Base-by-base conservation (phyloP, 2,113 vertebrate genomes). In the Progne subis region DNA sequence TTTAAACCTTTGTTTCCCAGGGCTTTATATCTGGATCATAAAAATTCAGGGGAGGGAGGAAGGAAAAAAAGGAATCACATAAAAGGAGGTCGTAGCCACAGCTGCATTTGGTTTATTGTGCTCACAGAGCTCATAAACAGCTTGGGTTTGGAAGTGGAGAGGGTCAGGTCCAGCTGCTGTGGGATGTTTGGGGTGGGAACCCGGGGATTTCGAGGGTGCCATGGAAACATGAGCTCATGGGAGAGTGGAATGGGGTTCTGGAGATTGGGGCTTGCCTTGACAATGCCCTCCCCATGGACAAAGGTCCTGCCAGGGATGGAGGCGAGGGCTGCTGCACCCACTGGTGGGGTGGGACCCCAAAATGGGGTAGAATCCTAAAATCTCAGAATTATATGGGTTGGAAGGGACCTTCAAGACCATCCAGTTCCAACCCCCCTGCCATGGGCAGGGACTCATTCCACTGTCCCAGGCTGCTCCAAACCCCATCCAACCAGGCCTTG, bases 81-180 rank as follows among this genome's bases (percentile, higher is more conserved):
- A 20, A 86, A 91, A 92, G 37, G 76, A 69, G 50, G 55, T 8
- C 4, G 8, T 34, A 76, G 89, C 59, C 83, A 31, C 88, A 90
- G 94, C 82, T 95, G 89, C 86, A 91, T 88, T 83, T 61, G 91
- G 83, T 88, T 94, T 86, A 4, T 69, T 43, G 55, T 56, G 83
- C 76, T 91, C 76, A 2, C 2, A 60, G 11, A 94, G 82, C 94
- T 76, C 92, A 60, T 88, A 79, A 95, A 90, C 86, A 92, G 41
- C 76, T 80, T 5, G 39, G 53, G 31, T 47, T 79, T 68, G 86
- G 44, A 60, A 64, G 65, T 0, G 20, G 31, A 46, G 63, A 29
- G 59, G 1, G 5, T 8, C 15, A 3, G 60, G 29, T 3, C 64
- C 49, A 4, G 12, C 57, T 50, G 72, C 84, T 59, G 2, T 0